Evolutionary conservation across 1,140 invertebrate species (phyloP).

Genomic region (Nasonia giraulti): DNA sequence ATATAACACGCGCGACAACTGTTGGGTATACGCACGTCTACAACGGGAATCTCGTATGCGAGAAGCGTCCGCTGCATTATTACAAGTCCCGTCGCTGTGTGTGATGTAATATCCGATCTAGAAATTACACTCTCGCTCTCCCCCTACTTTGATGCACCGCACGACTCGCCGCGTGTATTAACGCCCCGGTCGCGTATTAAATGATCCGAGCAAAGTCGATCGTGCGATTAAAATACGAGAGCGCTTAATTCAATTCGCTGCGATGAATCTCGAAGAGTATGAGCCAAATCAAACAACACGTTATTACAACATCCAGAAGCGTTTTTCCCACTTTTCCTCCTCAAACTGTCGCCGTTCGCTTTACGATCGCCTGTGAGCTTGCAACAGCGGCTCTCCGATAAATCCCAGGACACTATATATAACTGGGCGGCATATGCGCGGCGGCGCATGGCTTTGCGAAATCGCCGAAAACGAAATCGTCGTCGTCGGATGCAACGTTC

Average conservation of each 20-base stretch:
- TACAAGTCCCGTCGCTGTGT: background rate
- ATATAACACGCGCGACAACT: background rate
- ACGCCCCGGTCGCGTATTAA: background rate
- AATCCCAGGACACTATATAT: background rate
- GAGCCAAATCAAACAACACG: too few relatives aligned
- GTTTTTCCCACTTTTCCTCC: background rate
- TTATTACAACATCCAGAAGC: too few relatives aligned
- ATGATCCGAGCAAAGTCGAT: background rate
- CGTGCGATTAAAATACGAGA: too few relatives aligned
- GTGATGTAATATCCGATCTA: conserved; percentile 13
- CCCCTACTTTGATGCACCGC: background rate
- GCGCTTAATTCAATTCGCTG: background rate
- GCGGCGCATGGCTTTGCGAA: background rate
- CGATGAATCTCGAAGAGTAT: too few relatives aligned
- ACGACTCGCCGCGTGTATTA: background rate
- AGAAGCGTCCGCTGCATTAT: background rate
- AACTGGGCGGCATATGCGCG: background rate
- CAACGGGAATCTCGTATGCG: background rate
- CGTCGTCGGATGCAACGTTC: background rate
- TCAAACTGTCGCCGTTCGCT: background rate
- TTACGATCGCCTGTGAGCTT: background rate
- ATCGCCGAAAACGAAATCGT: background rate
- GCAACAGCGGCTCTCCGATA: background rate
- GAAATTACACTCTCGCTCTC: background rate
- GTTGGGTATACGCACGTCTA: background rate